phyloP scores from a whole-genome alignment of 2,113 vertebrate species.

The Zingel zingel region DNA sequence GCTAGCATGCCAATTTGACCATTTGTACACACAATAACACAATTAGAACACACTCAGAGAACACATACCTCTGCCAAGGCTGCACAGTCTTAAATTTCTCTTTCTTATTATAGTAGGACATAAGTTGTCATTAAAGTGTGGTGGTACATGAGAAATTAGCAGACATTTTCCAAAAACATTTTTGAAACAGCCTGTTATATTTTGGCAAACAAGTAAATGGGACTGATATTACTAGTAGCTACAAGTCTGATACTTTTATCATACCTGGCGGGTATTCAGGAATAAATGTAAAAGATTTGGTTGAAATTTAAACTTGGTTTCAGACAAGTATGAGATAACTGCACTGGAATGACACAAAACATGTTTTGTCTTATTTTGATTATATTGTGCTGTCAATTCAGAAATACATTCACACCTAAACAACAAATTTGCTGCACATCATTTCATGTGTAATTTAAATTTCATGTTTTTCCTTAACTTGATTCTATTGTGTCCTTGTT shows the following conservation, averaged over 20 bases:
- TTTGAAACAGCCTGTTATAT: neutral
- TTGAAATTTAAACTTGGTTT: neutral
- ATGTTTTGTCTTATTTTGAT: neutral
- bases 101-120: neutral
- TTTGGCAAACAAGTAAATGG: neutral
- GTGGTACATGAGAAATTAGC: neutral
- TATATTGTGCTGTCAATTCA: constrained; percentile 1
- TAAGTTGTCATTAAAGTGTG: neutral
- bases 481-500: constrained; percentile 51
- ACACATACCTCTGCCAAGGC: neutral
- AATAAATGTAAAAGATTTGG: neutral
- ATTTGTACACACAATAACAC: neutral
- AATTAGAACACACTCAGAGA: neutral
- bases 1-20: neutral
- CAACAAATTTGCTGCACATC: constrained; percentile 32
- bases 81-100: neutral
- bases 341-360: neutral
- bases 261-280: neutral
- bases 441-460: constrained; percentile 21
- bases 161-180: neutral
- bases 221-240: neutral
- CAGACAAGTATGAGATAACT: neutral
- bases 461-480: constrained; percentile 43
- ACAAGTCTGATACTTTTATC: neutral
- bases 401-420: neutral